These are phyloP conservation scores for Bombus breviceps DNA, from an alignment of 1,140 invertebrate species.

Conservation along the genomic window DNA sequence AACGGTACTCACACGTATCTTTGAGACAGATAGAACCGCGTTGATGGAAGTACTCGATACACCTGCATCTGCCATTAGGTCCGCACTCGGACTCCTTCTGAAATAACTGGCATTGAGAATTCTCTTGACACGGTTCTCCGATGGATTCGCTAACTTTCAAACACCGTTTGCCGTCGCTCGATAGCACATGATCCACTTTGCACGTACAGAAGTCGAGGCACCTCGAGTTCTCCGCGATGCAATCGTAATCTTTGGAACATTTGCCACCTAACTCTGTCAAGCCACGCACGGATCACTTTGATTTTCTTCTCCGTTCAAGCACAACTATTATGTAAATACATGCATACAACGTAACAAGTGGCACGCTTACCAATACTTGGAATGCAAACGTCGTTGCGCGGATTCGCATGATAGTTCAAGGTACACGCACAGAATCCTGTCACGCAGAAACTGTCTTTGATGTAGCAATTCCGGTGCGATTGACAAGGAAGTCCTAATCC, in stretches of 20 bases:
- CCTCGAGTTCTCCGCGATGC: constrained; percentile 69
- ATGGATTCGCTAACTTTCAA: constrained; percentile 71
- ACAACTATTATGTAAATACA: neutral
- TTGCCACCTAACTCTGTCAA: constrained; percentile 66
- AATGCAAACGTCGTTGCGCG: constrained; percentile 71
- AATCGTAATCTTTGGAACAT: constrained; percentile 73
- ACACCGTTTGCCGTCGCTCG: constrained; percentile 68
- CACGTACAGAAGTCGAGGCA: constrained; percentile 73
- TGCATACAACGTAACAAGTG: no score
- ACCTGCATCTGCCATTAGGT: constrained; percentile 67
- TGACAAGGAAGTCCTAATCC: constrained; percentile 72
- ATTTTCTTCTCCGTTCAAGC: neutral
- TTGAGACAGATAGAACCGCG: constrained; percentile 69
- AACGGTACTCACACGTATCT: constrained; percentile 67
- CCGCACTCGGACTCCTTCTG: constrained; percentile 69
- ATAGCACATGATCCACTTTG: constrained; percentile 71
- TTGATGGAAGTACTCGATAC: constrained; percentile 68
- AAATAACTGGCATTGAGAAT: constrained; percentile 73
- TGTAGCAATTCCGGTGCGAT: constrained; percentile 73
- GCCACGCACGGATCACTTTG: neutral
- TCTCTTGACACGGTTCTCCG: constrained; percentile 73
- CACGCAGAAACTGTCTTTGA: constrained; percentile 72
- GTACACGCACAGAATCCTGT: constrained; percentile 72
- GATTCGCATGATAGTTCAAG: constrained; percentile 68
- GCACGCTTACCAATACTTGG: constrained; percentile 70